Percentiles rank a stretch among this genome's conserved stretches.
Evolutionary conservation across 2,113 vertebrate species (phyloP).

Genomic region (Pionites leucogaster): DNA sequence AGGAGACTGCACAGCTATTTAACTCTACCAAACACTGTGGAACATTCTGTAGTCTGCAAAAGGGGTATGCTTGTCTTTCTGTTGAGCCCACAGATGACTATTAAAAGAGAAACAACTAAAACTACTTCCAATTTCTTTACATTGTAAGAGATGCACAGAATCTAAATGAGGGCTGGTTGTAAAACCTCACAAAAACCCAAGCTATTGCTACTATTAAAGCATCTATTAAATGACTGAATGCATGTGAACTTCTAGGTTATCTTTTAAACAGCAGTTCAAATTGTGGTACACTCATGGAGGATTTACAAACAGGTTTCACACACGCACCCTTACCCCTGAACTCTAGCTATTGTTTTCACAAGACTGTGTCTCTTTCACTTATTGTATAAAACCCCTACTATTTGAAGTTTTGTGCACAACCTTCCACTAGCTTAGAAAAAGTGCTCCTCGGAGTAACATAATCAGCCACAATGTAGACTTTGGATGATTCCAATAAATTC

Average conservation of each 20-base stretch:
- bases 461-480: background rate
- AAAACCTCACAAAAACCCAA: background rate
- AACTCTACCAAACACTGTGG: background rate
- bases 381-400: background rate
- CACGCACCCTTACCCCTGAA: background rate
- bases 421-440: background rate
- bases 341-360: background rate
- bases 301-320: background rate
- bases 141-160: background rate
- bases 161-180: background rate
- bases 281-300: fast-evolving
- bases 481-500: background rate
- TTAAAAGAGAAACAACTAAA: background rate
- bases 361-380: background rate
- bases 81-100: background rate
- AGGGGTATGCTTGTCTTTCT: background rate
- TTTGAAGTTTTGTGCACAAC: background rate
- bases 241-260: background rate
- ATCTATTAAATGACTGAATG: background rate
- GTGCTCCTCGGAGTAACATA: background rate
- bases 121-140: background rate
- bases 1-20: background rate
- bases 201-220: background rate
- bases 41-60: background rate
- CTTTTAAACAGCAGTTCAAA: background rate